Percentiles rank a stretch among this genome's conserved stretches.
Conservation (phyloP, 2,113 vertebrate species). For the Aplodontia rufa region DNA sequence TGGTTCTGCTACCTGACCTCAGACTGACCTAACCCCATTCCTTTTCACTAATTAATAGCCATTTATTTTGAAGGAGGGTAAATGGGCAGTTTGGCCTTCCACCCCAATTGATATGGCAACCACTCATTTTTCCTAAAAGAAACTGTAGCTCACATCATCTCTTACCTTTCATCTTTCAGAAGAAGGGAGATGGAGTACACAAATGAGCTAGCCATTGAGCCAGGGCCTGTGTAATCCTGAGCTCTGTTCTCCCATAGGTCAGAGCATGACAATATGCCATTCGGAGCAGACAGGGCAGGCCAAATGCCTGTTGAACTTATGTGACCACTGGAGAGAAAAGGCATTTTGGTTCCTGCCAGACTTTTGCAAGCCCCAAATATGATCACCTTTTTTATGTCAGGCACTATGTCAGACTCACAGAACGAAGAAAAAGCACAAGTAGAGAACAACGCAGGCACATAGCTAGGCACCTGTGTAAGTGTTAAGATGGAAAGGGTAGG, state of each 20-base stretch:
- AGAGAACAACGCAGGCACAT: not conserved
- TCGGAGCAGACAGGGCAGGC: not conserved
- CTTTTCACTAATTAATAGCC: constrained; percentile 59
- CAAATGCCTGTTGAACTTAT: not conserved
- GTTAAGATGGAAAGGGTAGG: not conserved
- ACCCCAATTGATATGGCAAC: not conserved
- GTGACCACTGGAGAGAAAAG: not conserved
- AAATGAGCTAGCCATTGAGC: not conserved
- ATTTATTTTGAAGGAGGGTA: not conserved
- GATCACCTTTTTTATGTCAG: not conserved
- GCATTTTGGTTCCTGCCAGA: not conserved
- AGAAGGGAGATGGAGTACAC: not conserved
- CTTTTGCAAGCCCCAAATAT: not conserved
- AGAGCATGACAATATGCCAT: not conserved
- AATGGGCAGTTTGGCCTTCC: not conserved
- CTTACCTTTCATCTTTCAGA: not conserved
- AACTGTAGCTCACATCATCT: not conserved
- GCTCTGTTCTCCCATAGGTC: not conserved
- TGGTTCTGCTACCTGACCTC: constrained; percentile 65
- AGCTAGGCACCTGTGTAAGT: not conserved
- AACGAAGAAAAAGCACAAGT: not conserved
- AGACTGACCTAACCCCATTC: constrained; percentile 36
- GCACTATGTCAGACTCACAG: not conserved
- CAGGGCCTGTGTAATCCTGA: not conserved
- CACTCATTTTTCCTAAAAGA: not conserved